These are phyloP conservation scores for Indicator indicator DNA, from an alignment of 2,113 vertebrate genomes.

Conservation along the genomic window DNA sequence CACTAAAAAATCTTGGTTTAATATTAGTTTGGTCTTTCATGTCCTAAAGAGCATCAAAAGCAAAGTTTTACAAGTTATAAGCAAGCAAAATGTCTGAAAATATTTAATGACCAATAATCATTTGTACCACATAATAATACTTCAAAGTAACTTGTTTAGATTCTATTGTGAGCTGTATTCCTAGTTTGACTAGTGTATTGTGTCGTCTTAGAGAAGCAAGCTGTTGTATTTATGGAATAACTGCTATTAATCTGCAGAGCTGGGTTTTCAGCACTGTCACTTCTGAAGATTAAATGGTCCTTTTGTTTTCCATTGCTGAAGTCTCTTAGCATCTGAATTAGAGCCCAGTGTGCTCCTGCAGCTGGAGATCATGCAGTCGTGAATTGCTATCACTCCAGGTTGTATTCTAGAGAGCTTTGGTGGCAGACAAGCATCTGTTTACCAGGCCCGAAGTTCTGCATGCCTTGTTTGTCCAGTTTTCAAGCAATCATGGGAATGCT, in stretches of 20 bases:
- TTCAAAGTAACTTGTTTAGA: not conserved
- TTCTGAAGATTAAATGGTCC: not conserved
- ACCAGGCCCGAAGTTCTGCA: not conserved
- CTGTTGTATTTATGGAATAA: not conserved
- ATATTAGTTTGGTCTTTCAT: not conserved
- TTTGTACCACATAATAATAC: not conserved
- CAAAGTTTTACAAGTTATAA: not conserved
- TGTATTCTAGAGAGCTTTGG: not conserved
- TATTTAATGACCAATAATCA: not conserved
- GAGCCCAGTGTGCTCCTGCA: not conserved
- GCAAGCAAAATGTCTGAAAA: not conserved
- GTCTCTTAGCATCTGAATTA: conserved; percentile 19
- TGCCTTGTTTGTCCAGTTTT: not conserved
- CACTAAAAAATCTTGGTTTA: not conserved
- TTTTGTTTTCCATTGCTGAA: conserved; percentile 5
- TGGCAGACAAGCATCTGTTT: not conserved
- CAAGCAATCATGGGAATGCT: accelerated
- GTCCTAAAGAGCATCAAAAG: not conserved
- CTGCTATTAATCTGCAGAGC: not conserved
- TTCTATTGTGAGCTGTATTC: not conserved
- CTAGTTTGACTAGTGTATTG: not conserved
- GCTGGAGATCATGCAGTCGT: not conserved
- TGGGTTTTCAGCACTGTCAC: not conserved
- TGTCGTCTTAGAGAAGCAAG: not conserved
- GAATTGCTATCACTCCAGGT: not conserved